A percentile compares a stretch with the other conserved stretches of the same genome.
Conservation (phyloP, 1,140 invertebrate genomes). For the Latrodectus geometricus region DNA sequence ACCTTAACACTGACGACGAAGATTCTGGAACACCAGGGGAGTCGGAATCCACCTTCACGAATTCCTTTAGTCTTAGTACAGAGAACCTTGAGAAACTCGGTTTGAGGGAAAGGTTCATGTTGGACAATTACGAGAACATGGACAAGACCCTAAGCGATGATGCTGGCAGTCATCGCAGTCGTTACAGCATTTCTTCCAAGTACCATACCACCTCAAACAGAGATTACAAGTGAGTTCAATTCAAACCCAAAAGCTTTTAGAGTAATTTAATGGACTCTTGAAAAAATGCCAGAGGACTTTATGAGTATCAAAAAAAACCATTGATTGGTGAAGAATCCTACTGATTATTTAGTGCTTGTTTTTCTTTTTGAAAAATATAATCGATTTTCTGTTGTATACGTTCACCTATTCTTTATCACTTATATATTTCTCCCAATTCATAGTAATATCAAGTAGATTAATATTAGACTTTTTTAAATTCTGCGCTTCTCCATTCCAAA, state of each 20-base stretch:
- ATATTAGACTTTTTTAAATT: too few species aligned
- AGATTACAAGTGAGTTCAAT: constrained; percentile 30
- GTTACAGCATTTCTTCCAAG: constrained; percentile 65
- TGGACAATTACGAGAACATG: constrained; percentile 82
- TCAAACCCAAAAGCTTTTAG: neutral
- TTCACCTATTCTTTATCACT: too few species aligned
- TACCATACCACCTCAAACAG: constrained; percentile 59
- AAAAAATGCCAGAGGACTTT: too few species aligned
- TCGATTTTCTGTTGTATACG: too few species aligned
- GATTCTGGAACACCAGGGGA: constrained; percentile 63
- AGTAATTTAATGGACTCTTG: too few species aligned
- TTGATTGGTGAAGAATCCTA: too few species aligned
- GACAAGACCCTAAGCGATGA: constrained; percentile 67
- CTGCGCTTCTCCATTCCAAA: too few species aligned
- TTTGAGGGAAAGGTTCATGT: constrained; percentile 79
- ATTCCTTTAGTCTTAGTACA: constrained; percentile 72
- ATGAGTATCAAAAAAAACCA: too few species aligned
- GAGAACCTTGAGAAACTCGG: constrained; percentile 80
- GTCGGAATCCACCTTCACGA: constrained; percentile 53
- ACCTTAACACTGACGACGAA: constrained; percentile 77
- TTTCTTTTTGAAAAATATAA: too few species aligned
- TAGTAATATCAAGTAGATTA: too few species aligned
- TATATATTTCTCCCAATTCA: too few species aligned
- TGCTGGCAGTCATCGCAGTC: neutral
- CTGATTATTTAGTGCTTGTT: too few species aligned